A percentile compares a stretch with the other conserved stretches of the same genome.
These are phyloP conservation scores for Rattus rattus DNA, from an alignment of 2,113 vertebrate genomes.

Conservation along the genomic window DNA sequence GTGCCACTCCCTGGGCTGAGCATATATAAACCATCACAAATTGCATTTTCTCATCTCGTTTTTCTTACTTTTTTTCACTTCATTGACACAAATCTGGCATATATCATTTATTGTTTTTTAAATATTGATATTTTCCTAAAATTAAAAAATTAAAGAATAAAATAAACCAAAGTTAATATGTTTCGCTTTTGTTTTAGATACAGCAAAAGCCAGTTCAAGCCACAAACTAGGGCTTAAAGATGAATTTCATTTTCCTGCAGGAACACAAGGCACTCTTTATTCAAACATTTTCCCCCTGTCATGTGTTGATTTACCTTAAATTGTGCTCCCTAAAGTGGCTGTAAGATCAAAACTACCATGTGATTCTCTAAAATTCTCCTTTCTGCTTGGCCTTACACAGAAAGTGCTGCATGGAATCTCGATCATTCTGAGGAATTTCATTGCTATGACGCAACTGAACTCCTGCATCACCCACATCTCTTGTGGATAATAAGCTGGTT, in stretches of 20 bases:
- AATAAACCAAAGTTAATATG: background rate
- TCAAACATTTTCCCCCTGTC: background rate
- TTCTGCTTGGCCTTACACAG: background rate
- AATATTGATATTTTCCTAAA: background rate
- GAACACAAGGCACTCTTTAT: background rate
- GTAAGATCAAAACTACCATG: background rate
- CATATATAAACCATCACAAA: no score
- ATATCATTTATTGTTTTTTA: background rate
- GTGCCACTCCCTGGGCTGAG: no score
- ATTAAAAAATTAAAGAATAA: background rate
- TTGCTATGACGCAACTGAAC: background rate
- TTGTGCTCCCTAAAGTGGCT: background rate
- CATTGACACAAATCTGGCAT: background rate
- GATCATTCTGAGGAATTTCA: background rate
- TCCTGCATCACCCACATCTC: accelerated
- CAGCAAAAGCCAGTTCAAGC: background rate
- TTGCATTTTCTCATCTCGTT: background rate
- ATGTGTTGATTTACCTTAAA: background rate
- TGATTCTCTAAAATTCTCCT: background rate
- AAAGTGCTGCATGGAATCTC: background rate
- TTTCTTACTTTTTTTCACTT: background rate
- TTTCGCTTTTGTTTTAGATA: background rate
- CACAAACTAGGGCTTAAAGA: background rate
- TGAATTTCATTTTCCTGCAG: background rate
- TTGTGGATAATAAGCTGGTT: background rate